Percentiles rank a stretch among this genome's conserved stretches.
These are phyloP conservation scores for Philopedon plagiatum DNA, from an alignment of 2,888 invertebrate species.

Conservation along the genomic window DNA sequence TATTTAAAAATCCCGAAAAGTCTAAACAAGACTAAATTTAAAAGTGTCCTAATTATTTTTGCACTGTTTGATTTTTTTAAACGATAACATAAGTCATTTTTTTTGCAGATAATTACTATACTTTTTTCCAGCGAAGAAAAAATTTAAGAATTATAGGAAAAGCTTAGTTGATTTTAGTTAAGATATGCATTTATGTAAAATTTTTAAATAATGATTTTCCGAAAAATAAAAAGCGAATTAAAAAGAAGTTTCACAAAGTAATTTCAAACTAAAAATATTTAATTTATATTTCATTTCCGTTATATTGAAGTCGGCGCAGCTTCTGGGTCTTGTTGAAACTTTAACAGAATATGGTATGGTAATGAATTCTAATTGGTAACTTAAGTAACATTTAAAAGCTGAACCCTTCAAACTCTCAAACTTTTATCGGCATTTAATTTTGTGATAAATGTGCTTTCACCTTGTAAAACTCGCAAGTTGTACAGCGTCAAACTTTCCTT, in stretches of 20 bases:
- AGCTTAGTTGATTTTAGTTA: too few species aligned
- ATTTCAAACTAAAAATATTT: constrained; percentile 4
- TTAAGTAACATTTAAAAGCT: constrained; percentile 19
- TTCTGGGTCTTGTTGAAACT: constrained; percentile 2
- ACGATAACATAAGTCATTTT: too few species aligned
- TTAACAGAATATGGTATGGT: constrained; percentile 16
- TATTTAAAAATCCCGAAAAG: too few species aligned
- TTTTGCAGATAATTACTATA: too few species aligned
- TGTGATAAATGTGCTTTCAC: constrained; percentile 27
- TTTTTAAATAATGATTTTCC: too few species aligned
- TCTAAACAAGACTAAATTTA: too few species aligned
- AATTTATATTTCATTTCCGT: constrained; percentile 8
- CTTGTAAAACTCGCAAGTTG: constrained; percentile 2
- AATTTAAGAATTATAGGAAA: too few species aligned
- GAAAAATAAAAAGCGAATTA: not conserved
- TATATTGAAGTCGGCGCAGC: not conserved
- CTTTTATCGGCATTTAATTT: constrained; percentile 28
- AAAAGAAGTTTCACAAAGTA: not conserved
- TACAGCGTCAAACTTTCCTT: not conserved
- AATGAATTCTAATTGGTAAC: constrained; percentile 18
- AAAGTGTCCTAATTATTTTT: too few species aligned
- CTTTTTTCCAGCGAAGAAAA: too few species aligned
- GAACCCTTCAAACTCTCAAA: constrained; percentile 25
- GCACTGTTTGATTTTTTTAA: too few species aligned
- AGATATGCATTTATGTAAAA: too few species aligned